Evolutionary conservation across 1,140 invertebrate genomes (phyloP).

Genomic region (Yoshiicerus persimilis): DNA sequence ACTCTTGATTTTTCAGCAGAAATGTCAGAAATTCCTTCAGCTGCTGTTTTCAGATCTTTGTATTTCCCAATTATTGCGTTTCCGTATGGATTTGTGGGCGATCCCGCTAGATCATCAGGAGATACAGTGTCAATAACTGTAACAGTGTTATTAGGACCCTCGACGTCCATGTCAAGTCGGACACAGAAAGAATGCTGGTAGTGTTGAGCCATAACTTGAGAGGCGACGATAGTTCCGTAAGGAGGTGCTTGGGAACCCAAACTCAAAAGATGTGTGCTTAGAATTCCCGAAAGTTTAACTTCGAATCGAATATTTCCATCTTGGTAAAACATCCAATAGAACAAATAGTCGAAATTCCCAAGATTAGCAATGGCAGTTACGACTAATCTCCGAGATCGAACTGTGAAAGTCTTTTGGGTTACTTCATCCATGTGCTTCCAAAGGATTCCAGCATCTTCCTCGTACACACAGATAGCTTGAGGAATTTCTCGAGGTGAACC

Average conservation of each 20-base stretch:
- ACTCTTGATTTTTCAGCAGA: background rate
- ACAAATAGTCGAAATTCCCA: conserved; percentile 26
- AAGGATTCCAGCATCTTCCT: background rate
- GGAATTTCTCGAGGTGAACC: background rate
- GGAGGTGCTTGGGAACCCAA: background rate
- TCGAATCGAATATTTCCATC: background rate
- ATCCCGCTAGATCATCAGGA: background rate
- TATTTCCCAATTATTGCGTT: background rate
- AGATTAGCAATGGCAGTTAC: background rate
- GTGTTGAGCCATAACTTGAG: background rate
- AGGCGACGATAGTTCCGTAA: background rate
- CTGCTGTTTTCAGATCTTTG: background rate
- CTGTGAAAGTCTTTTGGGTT: background rate
- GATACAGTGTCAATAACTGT: background rate
- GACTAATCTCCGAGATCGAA: background rate
- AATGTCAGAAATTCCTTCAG: background rate
- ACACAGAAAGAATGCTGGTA: background rate
- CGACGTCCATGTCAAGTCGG: background rate
- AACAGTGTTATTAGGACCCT: background rate
- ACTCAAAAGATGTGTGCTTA: background rate
- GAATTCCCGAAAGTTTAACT: background rate
- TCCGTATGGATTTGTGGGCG: background rate
- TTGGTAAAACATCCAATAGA: conserved; percentile 33
- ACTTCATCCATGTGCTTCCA: background rate
- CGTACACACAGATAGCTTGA: background rate